A percentile compares a stretch with the other conserved stretches of the same genome.
Conservation (phyloP, 1,140 invertebrate species). For the Ostrea denselamellosa region DNA sequence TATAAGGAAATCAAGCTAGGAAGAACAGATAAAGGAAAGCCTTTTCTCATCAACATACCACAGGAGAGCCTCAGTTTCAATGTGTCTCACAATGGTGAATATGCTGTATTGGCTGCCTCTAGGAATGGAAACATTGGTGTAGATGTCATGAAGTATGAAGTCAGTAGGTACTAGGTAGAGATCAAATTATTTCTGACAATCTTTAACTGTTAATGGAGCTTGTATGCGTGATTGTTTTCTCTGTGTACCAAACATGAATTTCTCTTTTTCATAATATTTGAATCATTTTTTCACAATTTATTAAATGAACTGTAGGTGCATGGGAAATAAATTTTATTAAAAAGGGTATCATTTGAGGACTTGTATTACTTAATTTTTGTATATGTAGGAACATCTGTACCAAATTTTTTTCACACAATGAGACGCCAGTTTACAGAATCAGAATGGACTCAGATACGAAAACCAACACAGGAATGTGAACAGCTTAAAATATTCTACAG, state of each 20-base stretch:
- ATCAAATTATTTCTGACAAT: not conserved
- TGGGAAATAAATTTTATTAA: not conserved
- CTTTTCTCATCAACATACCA: constrained; percentile 73
- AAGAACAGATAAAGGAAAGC: constrained; percentile 81
- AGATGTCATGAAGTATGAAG: constrained; percentile 81
- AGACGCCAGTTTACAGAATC: constrained; percentile 86
- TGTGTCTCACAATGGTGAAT: constrained; percentile 94
- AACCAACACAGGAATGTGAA: constrained; percentile 81
- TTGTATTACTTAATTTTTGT: too few relatives aligned
- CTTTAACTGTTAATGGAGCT: not conserved
- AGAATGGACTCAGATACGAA: constrained; percentile 88
- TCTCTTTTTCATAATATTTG: not conserved
- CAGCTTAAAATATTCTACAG: constrained; percentile 88
- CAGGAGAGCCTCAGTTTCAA: constrained; percentile 86
- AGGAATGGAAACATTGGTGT: constrained; percentile 78
- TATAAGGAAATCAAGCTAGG: constrained; percentile 83
- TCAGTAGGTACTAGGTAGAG: constrained; percentile 73
- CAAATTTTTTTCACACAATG: constrained; percentile 93
- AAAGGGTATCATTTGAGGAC: too few relatives aligned
- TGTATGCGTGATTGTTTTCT: not conserved
- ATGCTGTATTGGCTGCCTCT: constrained; percentile 89
- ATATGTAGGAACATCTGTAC: constrained; percentile 72
- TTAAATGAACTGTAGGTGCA: not conserved
- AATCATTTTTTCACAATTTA: not conserved
- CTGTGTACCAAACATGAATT: not conserved